Base-by-base conservation (phyloP, 2,888 invertebrate species). In the Lysandra coridon region DNA sequence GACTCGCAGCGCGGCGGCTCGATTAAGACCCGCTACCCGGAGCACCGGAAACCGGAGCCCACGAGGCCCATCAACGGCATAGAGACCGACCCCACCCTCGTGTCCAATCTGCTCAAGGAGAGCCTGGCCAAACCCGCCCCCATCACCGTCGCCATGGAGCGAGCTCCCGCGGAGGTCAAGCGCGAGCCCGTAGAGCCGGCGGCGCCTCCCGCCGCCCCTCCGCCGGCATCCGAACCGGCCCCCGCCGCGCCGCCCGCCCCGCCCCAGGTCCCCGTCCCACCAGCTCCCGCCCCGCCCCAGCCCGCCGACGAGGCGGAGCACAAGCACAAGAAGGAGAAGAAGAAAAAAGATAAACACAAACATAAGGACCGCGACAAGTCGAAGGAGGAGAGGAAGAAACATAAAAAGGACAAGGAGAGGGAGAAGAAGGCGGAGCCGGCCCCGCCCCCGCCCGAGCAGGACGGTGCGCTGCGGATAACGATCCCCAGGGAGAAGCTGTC, bases 331-430 rank as follows among this genome's bases (percentile, higher is more conserved):
- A 92, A 95, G 86, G 97, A 97, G 84, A 97, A 97, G 89, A 97
- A 97, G 88, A 97, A 97, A 87, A 97, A 97, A 86, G 97, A 97
- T 84, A 97, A 97, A 88, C 97, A 97, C 86, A 97, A 97, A 92
- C 96, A 97, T 87, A 97, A 97, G 89, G 96, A 97, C 85, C 96
- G 96, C 82, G 96, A 97, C 85, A 97, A 97, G 88, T 96, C 96
- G 1, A 96, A 96, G 81, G 96, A 96, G 83, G 97, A 97, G 81
- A 93, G 96, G 40, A 97, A 97, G 85, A 97, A 97, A 88, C 96
- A 96, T 83, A 97, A 97, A 86, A 97, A 97, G 85, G 96, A 96
- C 78, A 95, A 95, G 81, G 95, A 96, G 3, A 87, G 92, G 86
- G 87, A 95, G 87, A 91, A 88, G 84, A 88, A 87, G 82, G 89